These are phyloP conservation scores for Passer domesticus DNA, from an alignment of 2,113 vertebrate species.

Conservation along the genomic window DNA sequence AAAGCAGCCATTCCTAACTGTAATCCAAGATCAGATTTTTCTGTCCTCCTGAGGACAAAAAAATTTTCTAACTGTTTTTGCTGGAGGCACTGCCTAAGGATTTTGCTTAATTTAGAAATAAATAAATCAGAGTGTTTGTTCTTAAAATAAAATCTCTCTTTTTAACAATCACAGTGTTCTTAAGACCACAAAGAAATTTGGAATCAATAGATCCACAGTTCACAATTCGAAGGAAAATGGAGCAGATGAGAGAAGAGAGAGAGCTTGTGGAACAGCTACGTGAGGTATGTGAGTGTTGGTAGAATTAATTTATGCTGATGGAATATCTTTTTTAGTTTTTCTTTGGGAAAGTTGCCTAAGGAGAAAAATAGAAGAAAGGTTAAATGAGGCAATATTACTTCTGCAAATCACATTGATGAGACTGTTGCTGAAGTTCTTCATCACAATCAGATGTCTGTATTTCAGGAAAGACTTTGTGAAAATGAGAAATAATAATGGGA, in stretches of 20 bases:
- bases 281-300: conserved; percentile 75
- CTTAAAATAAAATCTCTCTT: not conserved
- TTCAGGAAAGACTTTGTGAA: not conserved
- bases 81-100: not conserved
- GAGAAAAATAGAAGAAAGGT: not conserved
- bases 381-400: not conserved
- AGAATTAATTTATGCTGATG: not conserved
- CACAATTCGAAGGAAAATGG: conserved; percentile 95
- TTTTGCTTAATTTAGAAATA: not conserved
- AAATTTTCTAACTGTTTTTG: not conserved
- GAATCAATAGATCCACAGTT: conserved; percentile 92
- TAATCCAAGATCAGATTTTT: not conserved
- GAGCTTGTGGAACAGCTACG: conserved; percentile 82
- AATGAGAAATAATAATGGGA: not conserved
- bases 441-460: not conserved
- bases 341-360: not conserved
- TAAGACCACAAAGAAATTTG: conserved; percentile 88
- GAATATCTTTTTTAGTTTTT: not conserved
- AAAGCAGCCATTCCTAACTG: not conserved
- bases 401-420: not conserved
- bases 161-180: conserved; percentile 79
- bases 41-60: not conserved
- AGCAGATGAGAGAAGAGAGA: conserved; percentile 87
- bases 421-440: not conserved
- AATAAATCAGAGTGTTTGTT: not conserved